phyloP scores from a whole-genome alignment of 2,888 invertebrate genomes.

The Synergus japonicus region DNA sequence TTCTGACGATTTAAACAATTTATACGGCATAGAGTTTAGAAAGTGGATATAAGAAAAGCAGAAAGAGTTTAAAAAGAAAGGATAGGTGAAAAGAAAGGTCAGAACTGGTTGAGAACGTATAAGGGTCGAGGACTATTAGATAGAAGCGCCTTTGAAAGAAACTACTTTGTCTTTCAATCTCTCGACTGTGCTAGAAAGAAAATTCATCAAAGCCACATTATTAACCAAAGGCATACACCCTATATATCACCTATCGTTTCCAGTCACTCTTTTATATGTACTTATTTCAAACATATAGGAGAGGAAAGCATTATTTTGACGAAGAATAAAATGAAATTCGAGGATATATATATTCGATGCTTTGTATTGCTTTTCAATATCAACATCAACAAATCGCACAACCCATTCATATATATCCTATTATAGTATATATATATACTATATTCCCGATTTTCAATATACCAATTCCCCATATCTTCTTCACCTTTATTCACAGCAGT shows the following conservation, averaged over 20 bases:
- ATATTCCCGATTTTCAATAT: not conserved
- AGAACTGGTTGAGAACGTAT: not conserved
- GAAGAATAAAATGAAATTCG: not conserved
- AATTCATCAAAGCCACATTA: conserved; percentile 26
- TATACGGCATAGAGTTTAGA: not conserved
- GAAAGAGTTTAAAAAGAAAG: not conserved
- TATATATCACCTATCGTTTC: not conserved
- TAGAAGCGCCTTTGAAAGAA: conserved; percentile 6
- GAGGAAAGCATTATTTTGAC: not conserved
- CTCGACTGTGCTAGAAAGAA: not conserved
- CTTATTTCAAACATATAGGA: not conserved
- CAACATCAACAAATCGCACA: not conserved
- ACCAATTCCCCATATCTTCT: not conserved
- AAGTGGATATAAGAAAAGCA: not conserved
- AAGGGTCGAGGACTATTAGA: conserved; percentile 1
- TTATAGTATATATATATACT: not conserved
- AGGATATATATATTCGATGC: not conserved
- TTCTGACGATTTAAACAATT: not conserved
- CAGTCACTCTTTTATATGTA: conserved; percentile 16
- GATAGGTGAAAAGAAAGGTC: not conserved
- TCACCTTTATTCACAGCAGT: not conserved
- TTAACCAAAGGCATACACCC: not conserved
- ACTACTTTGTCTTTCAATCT: conserved; percentile 9
- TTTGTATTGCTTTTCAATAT: not conserved
- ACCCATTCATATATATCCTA: not conserved